Conservation (phyloP, 2,888 invertebrate genomes). For the Drosophila planitibia region DNA sequence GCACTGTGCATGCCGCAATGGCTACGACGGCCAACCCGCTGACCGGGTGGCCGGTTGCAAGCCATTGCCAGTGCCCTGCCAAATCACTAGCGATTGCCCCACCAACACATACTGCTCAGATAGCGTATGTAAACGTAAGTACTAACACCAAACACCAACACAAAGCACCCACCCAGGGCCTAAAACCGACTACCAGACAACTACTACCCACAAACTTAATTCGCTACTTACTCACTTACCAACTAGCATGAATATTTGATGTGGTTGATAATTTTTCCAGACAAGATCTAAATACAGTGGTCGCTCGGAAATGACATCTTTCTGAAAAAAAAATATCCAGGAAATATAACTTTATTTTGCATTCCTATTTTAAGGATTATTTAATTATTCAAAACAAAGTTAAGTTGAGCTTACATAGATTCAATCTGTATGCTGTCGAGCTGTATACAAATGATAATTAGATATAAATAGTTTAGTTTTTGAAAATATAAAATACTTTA, state of each 20-base stretch:
- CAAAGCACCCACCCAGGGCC: constrained; percentile 36
- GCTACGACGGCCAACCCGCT: constrained; percentile 91
- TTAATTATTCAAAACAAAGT: neutral
- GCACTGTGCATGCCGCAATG: constrained; percentile 91
- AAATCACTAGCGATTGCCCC: constrained; percentile 90
- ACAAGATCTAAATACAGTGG: neutral
- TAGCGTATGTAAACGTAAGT: constrained; percentile 92
- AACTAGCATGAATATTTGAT: constrained; percentile 51
- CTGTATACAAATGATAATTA: neutral
- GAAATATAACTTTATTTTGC: neutral
- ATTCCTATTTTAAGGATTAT: neutral
- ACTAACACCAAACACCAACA: constrained; percentile 58
- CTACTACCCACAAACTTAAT: constrained; percentile 37
- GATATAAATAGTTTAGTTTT: neutral
- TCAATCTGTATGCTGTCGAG: neutral
- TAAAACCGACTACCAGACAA: constrained; percentile 53
- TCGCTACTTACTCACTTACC: constrained; percentile 58
- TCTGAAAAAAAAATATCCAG: neutral
- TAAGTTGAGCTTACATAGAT: neutral
- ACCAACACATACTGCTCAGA: constrained; percentile 93
- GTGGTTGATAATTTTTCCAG: neutral
- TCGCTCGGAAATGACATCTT: neutral
- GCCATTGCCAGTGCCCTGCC: constrained; percentile 91
- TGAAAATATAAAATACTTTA: neutral
- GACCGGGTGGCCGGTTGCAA: constrained; percentile 90